These are phyloP conservation scores for Cephus cinctus DNA, from an alignment of 1,140 invertebrate genomes.

Conservation along the genomic window DNA sequence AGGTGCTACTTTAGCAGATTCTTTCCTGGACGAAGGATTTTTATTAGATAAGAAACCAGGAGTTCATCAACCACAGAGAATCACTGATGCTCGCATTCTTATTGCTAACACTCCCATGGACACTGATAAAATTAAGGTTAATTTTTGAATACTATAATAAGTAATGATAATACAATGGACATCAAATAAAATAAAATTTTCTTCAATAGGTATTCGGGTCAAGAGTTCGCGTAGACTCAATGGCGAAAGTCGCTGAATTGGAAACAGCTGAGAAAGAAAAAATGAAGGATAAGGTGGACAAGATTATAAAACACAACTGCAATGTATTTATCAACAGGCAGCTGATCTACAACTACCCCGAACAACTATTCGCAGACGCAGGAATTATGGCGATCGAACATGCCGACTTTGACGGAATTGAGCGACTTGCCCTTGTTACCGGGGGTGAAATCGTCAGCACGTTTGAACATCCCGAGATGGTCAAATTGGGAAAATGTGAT, in stretches of 20 bases:
- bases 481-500: slow-evolving; percentile 93
- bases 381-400: slow-evolving; percentile 99
- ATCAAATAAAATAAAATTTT: slow-evolving; percentile 20
- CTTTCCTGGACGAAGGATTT: slow-evolving; percentile 98
- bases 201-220: slow-evolving; percentile 87
- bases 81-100: slow-evolving; percentile 79
- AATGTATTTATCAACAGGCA: slow-evolving; percentile 99
- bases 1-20: slow-evolving; percentile 89
- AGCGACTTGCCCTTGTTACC: slow-evolving; percentile 93
- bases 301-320: slow-evolving; percentile 93
- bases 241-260: slow-evolving; percentile 97
- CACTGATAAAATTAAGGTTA: slow-evolving; percentile 96
- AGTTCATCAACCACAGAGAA: slow-evolving; percentile 81
- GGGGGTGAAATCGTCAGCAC: slow-evolving; percentile 99
- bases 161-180: slow-evolving; percentile 21
- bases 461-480: slow-evolving; percentile 90
- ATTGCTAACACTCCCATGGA: slow-evolving; percentile 99
- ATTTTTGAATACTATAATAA: background rate
- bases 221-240: slow-evolving; percentile 94
- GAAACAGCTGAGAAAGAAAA: slow-evolving; percentile 99
- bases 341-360: slow-evolving; percentile 99
- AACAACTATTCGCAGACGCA: slow-evolving; percentile 98
- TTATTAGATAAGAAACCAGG: slow-evolving; percentile 96
- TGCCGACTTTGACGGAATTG: slow-evolving; percentile 99
- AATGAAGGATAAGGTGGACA: slow-evolving; percentile 99